A percentile compares a stretch with the other conserved stretches of the same genome.
These are phyloP conservation scores for Hemiscyllium ocellatum DNA, from an alignment of 2,113 vertebrate genomes.

Conservation along the genomic window DNA sequence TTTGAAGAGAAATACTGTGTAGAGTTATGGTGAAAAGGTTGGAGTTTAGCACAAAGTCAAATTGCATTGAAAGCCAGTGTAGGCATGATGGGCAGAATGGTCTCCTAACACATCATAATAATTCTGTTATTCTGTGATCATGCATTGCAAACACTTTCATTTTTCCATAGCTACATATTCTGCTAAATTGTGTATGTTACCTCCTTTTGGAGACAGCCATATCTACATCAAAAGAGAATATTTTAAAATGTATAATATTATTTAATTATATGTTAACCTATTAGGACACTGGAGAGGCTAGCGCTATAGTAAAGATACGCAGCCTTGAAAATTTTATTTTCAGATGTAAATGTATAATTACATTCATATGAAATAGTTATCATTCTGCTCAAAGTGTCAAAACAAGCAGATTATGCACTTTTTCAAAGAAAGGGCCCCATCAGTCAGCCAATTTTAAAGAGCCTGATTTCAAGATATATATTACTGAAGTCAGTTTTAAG, in stretches of 20 bases:
- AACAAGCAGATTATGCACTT: not conserved
- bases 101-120: too few species aligned
- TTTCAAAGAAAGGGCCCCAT: not conserved
- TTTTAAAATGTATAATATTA: not conserved
- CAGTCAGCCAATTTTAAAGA: not conserved
- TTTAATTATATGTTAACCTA: not conserved
- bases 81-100: too few species aligned
- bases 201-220: not conserved
- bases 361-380: not conserved
- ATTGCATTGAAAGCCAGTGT: too few species aligned
- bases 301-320: not conserved
- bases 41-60: too few species aligned
- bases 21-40: too few species aligned
- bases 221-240: too few species aligned
- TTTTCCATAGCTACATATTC: not conserved
- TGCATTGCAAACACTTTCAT: not conserved
- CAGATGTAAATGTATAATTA: slow-evolving; percentile 14
- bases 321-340: not conserved
- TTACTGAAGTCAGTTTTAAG: not conserved
- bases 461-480: not conserved
- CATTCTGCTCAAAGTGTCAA: not conserved
- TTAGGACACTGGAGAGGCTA: not conserved
- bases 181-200: not conserved
- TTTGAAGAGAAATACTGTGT: too few species aligned
- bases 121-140: too few species aligned